Evolutionary conservation across 2,888 invertebrate species (phyloP), one percentile per base, ranked within the genome.

Genomic region (Ectemnius continuus): DNA sequence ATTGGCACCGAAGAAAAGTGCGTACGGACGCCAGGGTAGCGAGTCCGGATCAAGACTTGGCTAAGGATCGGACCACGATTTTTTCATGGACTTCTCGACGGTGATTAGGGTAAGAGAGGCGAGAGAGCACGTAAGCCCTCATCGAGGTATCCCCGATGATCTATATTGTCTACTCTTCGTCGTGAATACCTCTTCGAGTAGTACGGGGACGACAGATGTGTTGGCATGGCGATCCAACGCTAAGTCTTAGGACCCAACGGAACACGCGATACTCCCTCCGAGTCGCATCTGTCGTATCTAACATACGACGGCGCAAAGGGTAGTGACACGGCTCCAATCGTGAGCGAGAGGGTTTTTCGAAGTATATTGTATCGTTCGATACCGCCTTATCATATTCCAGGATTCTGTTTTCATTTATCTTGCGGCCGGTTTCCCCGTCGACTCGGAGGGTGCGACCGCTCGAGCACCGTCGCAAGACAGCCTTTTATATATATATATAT

Each of bases 1-100:
- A 61, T 60, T 71, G 62, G 71, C 70, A 73, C 69, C 65, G 72
- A 78, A 69, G 64, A 67, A 58, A 74, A 66, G 70, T 74, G 82
- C 82, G 82, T 81, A 84, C 82, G 82, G 82, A 82, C 84, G 84
- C 82, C 82, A 83, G 82, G 82, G 82, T 82, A 83, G 81, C 79
- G 77, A 76, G 73, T 83, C 79, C 81, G 68, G 61, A 71, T 45
- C 60, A 79, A 83, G 82, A 72, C 82, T 83, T 80, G 78, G 81
- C 80, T 67, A 65, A 80, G 81, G 81, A 82, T 82, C 78, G 59
- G 61, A 60, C 67, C 66, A 67, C 45, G 57, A 48, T 70, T 60
- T 67, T 67, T 57, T 64, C 45, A 26, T 46, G 66, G 65, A 47
- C 73, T 62, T 4, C 45, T 26, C 20, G 64, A 64, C 45, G 61